Evolutionary conservation across 2,797 vertebrate species (phyloP).

Genomic region (Lepidocolaptes lacrymiger): DNA sequence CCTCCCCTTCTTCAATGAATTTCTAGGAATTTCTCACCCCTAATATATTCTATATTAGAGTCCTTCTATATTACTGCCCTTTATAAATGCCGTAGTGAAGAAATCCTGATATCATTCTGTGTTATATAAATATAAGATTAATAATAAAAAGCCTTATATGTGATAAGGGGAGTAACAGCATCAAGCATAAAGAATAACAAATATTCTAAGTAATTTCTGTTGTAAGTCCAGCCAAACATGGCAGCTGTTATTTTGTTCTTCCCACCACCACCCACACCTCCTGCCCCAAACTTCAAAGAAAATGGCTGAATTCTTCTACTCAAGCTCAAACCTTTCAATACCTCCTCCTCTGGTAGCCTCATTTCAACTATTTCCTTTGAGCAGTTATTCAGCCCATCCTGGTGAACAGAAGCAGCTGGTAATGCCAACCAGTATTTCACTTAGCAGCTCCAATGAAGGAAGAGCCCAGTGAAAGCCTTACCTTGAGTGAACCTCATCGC

Average conservation of each 20-base stretch:
- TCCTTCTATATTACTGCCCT: neutral
- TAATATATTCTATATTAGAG: no score
- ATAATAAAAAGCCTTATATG: neutral
- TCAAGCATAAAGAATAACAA: neutral
- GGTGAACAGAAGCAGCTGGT: neutral
- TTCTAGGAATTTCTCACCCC: neutral
- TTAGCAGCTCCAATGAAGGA: conserved; percentile 44
- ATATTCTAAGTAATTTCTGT: neutral
- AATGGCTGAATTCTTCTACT: neutral
- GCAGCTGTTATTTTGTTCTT: neutral
- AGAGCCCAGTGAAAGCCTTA: neutral
- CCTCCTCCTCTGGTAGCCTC: neutral
- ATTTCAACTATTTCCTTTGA: neutral
- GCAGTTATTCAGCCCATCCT: neutral
- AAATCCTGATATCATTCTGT: neutral
- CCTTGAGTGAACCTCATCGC: conserved; percentile 44
- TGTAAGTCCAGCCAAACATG: neutral
- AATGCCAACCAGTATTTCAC: conserved; percentile 12
- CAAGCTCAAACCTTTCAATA: neutral
- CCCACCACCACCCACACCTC: neutral
- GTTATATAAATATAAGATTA: neutral
- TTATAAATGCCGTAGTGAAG: neutral
- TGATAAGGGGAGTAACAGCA: neutral
- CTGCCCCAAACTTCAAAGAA: neutral
- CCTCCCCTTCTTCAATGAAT: neutral